These are phyloP conservation scores for Parapsyche elsis DNA, from an alignment of 1,140 invertebrate genomes.

Conservation along the genomic window DNA sequence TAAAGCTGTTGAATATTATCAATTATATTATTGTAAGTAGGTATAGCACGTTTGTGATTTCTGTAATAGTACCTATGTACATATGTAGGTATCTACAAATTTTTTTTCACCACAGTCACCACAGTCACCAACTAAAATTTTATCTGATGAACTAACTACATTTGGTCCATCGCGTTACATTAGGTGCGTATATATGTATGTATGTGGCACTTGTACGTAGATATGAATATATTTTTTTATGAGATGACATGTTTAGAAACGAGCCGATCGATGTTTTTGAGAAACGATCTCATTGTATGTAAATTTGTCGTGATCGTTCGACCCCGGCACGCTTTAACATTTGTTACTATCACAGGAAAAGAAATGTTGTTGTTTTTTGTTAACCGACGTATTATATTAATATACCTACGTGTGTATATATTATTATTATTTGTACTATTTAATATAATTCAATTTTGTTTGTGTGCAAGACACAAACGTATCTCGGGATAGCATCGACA, in stretches of 20 bases:
- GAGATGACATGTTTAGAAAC: slow-evolving; percentile 24
- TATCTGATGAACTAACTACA: too few species aligned
- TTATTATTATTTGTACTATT: not conserved
- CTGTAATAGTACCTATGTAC: too few species aligned
- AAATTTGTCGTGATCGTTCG: slow-evolving; percentile 47
- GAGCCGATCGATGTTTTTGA: slow-evolving; percentile 45
- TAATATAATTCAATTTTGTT: slow-evolving; percentile 32
- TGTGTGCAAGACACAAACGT: slow-evolving; percentile 24
- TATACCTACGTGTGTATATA: not conserved
- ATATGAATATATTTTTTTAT: slow-evolving; percentile 43
- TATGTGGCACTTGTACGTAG: slow-evolving; percentile 1
- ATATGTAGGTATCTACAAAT: too few species aligned
- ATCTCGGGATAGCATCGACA: slow-evolving; percentile 41
- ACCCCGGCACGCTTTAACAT: slow-evolving; percentile 27
- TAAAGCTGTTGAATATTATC: too few species aligned
- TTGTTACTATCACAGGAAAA: not conserved
- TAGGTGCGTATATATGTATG: not conserved
- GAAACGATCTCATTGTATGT: slow-evolving; percentile 51
- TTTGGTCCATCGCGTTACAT: slow-evolving; percentile 3
- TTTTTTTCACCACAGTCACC: too few species aligned
- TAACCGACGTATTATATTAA: not conserved
- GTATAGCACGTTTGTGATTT: too few species aligned
- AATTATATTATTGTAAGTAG: too few species aligned
- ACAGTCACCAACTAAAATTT: too few species aligned
- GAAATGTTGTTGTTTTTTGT: not conserved